Percentiles rank a stretch among this genome's conserved stretches.
phyloP scores from a whole-genome alignment of 53 echinoderm and acorn worm species.

The Stichopus horrens region DNA sequence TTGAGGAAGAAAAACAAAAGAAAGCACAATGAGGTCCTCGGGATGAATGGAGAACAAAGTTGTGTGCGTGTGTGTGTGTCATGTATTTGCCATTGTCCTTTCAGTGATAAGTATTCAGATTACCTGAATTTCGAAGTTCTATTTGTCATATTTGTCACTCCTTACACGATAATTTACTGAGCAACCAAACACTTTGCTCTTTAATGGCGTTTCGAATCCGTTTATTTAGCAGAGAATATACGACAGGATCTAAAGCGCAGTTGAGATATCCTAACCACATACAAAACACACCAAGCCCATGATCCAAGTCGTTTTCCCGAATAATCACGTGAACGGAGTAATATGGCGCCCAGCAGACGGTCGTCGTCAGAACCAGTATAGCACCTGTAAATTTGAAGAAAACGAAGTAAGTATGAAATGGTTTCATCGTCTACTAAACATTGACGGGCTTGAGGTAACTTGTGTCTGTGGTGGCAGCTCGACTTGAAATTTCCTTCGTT shows the following conservation, averaged over 20 bases:
- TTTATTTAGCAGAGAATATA: constrained; percentile 11
- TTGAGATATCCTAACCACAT: constrained; percentile 26
- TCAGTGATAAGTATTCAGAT: too few species aligned
- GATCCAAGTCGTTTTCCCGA: background rate
- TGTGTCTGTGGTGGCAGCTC: too few species aligned
- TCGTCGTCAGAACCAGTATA: constrained; percentile 8
- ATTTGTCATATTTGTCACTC: too few species aligned
- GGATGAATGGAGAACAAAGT: too few species aligned
- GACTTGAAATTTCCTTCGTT: too few species aligned
- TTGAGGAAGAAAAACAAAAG: too few species aligned
- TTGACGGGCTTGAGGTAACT: too few species aligned
- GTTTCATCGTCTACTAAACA: too few species aligned
- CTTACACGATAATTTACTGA: background rate
- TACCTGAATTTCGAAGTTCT: too few species aligned
- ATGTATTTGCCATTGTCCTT: too few species aligned
- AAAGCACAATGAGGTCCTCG: too few species aligned
- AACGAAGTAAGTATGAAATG: background rate
- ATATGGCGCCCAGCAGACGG: constrained; percentile 32
- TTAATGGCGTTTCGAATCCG: constrained; percentile 10
- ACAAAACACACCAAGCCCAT: background rate
- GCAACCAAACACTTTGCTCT: background rate
- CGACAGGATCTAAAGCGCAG: constrained; percentile 19
- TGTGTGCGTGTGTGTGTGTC: too few species aligned
- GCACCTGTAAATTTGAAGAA: constrained; percentile 6
- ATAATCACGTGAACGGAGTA: constrained; percentile 3